Conservation (phyloP, 2,888 invertebrate species). For the Acrobasis repandana region DNA sequence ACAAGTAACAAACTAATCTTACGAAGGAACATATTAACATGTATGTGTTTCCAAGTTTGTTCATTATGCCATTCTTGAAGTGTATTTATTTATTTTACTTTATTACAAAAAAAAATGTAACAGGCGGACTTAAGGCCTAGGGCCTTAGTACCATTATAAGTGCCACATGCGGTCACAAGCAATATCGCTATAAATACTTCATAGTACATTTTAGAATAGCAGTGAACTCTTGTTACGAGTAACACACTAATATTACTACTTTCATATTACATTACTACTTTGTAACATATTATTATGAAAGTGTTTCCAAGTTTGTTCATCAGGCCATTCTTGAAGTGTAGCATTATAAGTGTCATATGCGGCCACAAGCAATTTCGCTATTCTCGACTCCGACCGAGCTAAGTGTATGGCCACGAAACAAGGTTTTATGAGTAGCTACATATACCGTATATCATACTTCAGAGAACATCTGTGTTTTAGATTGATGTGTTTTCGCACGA, state of each 20-base stretch:
- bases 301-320: slow-evolving; percentile 36
- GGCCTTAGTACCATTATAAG: slow-evolving; percentile 42
- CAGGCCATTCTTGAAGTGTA: slow-evolving; percentile 24
- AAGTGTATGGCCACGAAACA: slow-evolving; percentile 8
- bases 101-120: no score
- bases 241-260: neutral
- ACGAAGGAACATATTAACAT: neutral
- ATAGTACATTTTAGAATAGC: no score
- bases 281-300: neutral
- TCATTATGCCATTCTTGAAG: slow-evolving; percentile 1
- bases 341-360: slow-evolving; percentile 53
- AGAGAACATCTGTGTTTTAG: no score
- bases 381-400: slow-evolving; percentile 8
- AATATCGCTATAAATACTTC: slow-evolving; percentile 27
- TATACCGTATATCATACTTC: no score
- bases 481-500: no score
- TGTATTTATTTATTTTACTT: no score
- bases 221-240: neutral
- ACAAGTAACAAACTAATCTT: slow-evolving; percentile 7
- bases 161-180: slow-evolving; percentile 48
- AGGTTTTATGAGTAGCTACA: neutral
- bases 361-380: slow-evolving; percentile 39
- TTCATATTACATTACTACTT: no score
- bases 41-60: slow-evolving; percentile 33
- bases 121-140: no score